phyloP scores from a whole-genome alignment of 2,113 vertebrate genomes.

The Oceanites oceanicus region DNA sequence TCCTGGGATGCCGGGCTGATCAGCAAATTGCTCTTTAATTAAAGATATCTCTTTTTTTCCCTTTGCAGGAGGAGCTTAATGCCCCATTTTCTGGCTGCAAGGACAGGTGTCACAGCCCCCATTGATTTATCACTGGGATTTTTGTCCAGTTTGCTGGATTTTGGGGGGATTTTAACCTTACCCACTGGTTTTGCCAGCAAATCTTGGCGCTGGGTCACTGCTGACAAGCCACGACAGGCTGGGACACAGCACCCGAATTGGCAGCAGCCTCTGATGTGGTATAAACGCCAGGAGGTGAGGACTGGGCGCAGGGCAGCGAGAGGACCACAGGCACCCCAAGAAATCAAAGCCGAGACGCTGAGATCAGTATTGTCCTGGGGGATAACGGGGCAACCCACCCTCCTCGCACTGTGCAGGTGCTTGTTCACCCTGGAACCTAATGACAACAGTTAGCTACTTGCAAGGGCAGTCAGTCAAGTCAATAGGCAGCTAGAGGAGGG shows the following conservation, averaged over 20 bases:
- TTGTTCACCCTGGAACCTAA: neutral
- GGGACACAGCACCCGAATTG: fast-evolving
- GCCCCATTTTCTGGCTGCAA: neutral
- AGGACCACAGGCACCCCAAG: neutral
- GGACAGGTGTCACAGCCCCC: fast-evolving
- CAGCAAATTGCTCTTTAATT: neutral
- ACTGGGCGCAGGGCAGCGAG: fast-evolving
- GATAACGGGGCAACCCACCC: fast-evolving
- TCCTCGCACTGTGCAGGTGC: fast-evolving
- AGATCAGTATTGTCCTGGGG: neutral
- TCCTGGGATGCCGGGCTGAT: neutral
- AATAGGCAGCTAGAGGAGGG: neutral
- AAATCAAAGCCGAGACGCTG: neutral
- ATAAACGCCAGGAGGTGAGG: fast-evolving
- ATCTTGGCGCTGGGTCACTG: neutral
- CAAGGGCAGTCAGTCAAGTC: neutral
- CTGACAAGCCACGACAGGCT: neutral
- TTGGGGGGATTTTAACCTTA: neutral
- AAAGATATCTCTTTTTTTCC: neutral
- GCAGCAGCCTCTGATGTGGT: neutral
- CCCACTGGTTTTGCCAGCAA: neutral
- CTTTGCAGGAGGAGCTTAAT: neutral
- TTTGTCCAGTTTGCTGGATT: neutral
- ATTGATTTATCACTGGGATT: neutral
- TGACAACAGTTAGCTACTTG: neutral